These are phyloP conservation scores for Cephonodes hylas DNA, from an alignment of 2,888 invertebrate genomes.

Conservation along the genomic window DNA sequence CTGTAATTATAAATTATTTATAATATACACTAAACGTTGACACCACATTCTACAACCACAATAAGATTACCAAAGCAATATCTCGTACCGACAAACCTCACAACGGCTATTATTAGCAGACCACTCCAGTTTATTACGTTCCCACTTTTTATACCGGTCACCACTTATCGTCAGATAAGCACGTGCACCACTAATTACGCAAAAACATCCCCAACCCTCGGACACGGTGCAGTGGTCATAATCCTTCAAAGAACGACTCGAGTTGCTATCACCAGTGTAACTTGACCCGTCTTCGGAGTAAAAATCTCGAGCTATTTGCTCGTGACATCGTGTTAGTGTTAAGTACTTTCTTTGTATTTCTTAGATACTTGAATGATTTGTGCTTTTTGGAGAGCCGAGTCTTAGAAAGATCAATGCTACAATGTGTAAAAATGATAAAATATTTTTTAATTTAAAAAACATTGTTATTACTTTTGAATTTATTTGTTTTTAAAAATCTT, in stretches of 20 bases:
- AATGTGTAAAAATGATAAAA: too few relatives aligned
- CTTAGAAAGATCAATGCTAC: too few relatives aligned
- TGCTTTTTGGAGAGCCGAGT: too few relatives aligned
- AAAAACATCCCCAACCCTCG: slow-evolving; percentile 69
- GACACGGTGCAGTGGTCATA: slow-evolving; percentile 55
- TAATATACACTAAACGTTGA: too few relatives aligned
- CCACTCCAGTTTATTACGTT: background rate
- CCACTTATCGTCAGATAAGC: slow-evolving; percentile 42
- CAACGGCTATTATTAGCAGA: background rate
- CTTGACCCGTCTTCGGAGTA: slow-evolving; percentile 24
- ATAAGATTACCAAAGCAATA: background rate
- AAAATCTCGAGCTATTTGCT: slow-evolving; percentile 12
- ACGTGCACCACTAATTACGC: slow-evolving; percentile 69
- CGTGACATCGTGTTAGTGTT: background rate
- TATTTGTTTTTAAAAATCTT: too few relatives aligned
- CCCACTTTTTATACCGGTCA: background rate
- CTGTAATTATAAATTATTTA: too few relatives aligned
- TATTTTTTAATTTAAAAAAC: too few relatives aligned
- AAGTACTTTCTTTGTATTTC: background rate
- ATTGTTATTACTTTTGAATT: too few relatives aligned
- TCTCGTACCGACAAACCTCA: background rate
- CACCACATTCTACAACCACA: too few relatives aligned
- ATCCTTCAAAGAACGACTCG: slow-evolving; percentile 76
- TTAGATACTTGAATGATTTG: too few relatives aligned
- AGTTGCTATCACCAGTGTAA: slow-evolving; percentile 51